Evolutionary conservation across 2,113 vertebrate species (phyloP).

Genomic region (Rhinichthys klamathensis): DNA sequence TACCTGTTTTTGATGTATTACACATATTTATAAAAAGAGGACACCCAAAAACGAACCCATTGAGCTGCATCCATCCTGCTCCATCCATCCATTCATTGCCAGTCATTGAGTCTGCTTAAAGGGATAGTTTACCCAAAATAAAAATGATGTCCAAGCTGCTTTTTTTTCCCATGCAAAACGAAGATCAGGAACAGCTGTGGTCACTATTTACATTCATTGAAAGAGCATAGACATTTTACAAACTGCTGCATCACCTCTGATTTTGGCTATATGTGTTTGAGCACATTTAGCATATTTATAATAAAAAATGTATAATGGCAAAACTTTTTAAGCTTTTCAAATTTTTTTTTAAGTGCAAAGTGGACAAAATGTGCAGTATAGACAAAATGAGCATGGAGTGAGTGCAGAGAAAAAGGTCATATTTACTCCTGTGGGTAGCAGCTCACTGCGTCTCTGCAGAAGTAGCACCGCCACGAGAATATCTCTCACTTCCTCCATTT

Average conservation of each 20-base stretch:
- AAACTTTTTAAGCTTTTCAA: no score
- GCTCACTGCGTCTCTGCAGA: not conserved
- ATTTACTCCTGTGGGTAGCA: constrained; percentile 25
- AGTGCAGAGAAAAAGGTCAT: constrained; percentile 12
- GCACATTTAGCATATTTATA: not conserved
- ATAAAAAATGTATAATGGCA: not conserved
- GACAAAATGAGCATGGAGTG: not conserved
- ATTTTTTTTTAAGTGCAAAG: no score
- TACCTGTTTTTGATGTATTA: no score
- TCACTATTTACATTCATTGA: not conserved
- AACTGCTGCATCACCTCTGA: not conserved
- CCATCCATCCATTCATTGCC: no score
- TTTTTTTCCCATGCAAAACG: no score
- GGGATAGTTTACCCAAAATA: no score
- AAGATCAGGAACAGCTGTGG: no score
- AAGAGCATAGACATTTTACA: not conserved
- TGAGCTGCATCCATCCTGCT: no score
- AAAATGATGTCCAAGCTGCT: no score
- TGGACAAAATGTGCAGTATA: not conserved
- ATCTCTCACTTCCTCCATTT: not conserved
- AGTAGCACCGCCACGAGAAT: not conserved
- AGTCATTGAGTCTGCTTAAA: no score
- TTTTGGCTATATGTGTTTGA: not conserved
- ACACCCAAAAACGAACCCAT: no score
- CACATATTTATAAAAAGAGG: no score